Conservation (phyloP, 2,888 invertebrate genomes). For the Chorisops tibialis region DNA sequence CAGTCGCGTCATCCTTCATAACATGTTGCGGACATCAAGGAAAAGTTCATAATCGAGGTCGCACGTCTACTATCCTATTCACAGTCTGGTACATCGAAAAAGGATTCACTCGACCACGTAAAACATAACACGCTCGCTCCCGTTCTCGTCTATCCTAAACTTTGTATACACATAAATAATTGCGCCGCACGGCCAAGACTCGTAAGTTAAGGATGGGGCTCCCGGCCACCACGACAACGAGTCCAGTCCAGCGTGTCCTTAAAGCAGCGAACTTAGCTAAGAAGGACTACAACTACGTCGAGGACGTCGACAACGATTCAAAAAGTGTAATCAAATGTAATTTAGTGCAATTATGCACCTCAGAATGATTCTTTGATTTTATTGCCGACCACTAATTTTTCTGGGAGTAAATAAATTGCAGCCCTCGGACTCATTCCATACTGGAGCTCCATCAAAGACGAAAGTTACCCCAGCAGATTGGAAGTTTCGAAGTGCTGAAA, state of each 20-base stretch:
- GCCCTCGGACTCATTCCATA: background rate
- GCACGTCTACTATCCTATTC: constrained; percentile 31
- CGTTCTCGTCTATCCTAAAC: too few relatives aligned
- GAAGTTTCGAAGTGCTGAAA: background rate
- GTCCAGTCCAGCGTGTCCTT: background rate
- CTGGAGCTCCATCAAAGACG: background rate
- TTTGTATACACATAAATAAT: too few relatives aligned
- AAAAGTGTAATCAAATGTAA: constrained; percentile 29
- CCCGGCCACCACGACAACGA: too few relatives aligned
- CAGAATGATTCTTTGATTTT: constrained; percentile 25
- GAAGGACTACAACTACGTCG: constrained; percentile 13
- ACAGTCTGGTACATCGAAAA: constrained; percentile 35
- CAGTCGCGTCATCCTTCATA: constrained; percentile 7
- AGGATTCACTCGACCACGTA: constrained; percentile 14
- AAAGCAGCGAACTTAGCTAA: constrained; percentile 15
- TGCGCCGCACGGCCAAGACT: too few relatives aligned
- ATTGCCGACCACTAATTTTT: constrained; percentile 26
- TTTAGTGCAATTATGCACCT: constrained; percentile 29
- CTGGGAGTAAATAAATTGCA: constrained; percentile 14
- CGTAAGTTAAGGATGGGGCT: too few relatives aligned
- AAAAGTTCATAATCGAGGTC: constrained; percentile 5
- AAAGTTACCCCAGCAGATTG: background rate
- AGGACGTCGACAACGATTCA: constrained; percentile 13
- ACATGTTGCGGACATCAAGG: too few relatives aligned
- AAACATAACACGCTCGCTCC: background rate